Evolutionary conservation across 1,140 invertebrate genomes (phyloP).

Genomic region (Drosophila bocqueti): DNA sequence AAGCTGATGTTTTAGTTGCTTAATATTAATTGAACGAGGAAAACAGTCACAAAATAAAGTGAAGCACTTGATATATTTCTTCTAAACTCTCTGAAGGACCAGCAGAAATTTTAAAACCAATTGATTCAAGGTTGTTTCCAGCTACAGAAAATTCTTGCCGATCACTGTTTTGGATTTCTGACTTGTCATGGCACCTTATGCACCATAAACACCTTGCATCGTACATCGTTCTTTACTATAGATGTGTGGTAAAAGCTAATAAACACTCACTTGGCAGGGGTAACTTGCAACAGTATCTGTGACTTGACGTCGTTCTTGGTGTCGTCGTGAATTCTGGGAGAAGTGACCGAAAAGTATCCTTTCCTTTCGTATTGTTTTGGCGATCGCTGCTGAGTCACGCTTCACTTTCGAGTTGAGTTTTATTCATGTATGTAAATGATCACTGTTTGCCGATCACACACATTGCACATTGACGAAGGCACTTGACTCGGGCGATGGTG

Average conservation of each 20-base stretch:
- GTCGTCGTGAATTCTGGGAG: slow-evolving; percentile 29
- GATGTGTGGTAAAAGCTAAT: slow-evolving; percentile 43
- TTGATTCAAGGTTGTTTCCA: slow-evolving; percentile 26
- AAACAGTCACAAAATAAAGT: not conserved
- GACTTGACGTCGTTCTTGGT: slow-evolving; percentile 14
- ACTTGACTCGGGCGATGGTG: slow-evolving; percentile 32
- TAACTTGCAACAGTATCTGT: slow-evolving; percentile 36
- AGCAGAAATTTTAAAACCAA: slow-evolving; percentile 1
- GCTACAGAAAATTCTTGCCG: slow-evolving; percentile 26
- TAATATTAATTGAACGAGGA: not conserved
- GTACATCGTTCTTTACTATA: not conserved
- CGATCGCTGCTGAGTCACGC: slow-evolving; percentile 53
- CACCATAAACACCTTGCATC: not conserved
- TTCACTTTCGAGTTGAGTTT: slow-evolving; percentile 61
- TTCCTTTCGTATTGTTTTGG: slow-evolving; percentile 48
- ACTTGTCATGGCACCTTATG: slow-evolving; percentile 41
- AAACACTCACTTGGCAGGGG: slow-evolving; percentile 69
- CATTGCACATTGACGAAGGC: slow-evolving; percentile 53
- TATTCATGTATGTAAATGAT: slow-evolving; percentile 64
- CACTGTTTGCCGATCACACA: slow-evolving; percentile 60
- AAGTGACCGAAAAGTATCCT: slow-evolving; percentile 58
- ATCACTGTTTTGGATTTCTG: slow-evolving; percentile 46
- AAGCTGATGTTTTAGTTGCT: not conserved
- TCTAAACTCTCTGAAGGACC: not conserved
- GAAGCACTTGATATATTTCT: slow-evolving; percentile 6